Base-by-base conservation (phyloP, 2,797 vertebrate genomes). In the Macropodus opercularis region DNA sequence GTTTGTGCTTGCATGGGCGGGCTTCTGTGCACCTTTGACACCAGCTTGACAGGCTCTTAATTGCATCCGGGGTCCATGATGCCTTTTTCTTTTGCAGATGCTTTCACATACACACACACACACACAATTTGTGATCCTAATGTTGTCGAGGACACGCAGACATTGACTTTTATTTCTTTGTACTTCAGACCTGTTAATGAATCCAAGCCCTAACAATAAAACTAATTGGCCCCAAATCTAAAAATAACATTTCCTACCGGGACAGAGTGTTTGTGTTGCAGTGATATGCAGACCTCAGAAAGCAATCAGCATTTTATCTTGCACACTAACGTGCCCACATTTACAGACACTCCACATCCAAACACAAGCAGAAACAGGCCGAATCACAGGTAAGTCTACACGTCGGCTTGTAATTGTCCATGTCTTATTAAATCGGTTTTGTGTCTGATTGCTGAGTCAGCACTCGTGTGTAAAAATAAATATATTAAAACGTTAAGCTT, bases 41-140 rank as follows among this genome's bases (percentile, higher is more conserved):
- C 65, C 64, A 52, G 52, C 63, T 72, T 84, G 84, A 91, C 84
- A 88, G 83, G 63, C 72, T 86, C 82, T 88, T 90, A 91, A 92
- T 92, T 92, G 87, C 73, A 76, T 82, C 71, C 81, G 54, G 58
- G 41, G 77, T 84, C 75, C 47, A 57, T 47, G 77, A 75, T 74
- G 77, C 57, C 8, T 36, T 58, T 79, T 76, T 66, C 54, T 80
- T 67, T 75, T 61, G 39, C 35, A 64, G 70, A 69, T 48, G n/a
- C 43, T 46, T 62, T 39, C 18, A 34, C 44, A 34, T 26, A 40
- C 52, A 58, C 44, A 41, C 41, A 57, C 13, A 46, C 43, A 22
- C 26, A 63, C 38, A 50, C 46, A 40, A 3, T 41, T 24, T 3
- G 8, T 39, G 15, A 44, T 26, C 24, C 26, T 47, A 27, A 60